Evolutionary conservation across 2,113 vertebrate species (phyloP), one percentile per base, ranked within the genome.

Genomic region (Onychorhynchus coronatus): DNA sequence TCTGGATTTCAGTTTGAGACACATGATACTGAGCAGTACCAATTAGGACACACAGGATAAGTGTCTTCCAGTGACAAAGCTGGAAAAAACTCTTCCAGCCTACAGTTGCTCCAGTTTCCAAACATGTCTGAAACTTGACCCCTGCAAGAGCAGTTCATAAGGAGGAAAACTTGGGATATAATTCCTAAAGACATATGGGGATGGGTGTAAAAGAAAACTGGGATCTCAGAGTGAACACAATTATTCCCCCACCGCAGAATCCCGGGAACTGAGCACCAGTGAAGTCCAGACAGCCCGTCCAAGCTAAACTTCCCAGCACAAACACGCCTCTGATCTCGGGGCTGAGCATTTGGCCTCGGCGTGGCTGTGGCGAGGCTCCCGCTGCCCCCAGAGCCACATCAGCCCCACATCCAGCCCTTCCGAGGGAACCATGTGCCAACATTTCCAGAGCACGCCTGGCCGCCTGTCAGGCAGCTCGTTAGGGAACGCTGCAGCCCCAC

Each of bases 241-340:
- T 13, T 25, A 91, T 76, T 27, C 44, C 46, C 59, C 35, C 71
- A 68, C 61, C 47, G 9, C 85, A 78, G 72, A 78, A 88, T n/a
- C 66, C 86, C 28, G 91, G 12, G 83, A 91, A 83, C 59, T 59
- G 75, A 93, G 47, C 81, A 77, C 47, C 78, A 71, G 50, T 33
- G 65, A 85, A 85, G 92, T 65, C 68, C 90, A 71, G 84, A 86
- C 1, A 1, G n/a, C 58, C 24, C 9, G 0, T 84, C 93, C 95
- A 96, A 93, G 72, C 65, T 44, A 70, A 86, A 78, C 75, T 86
- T 92, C 84, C 42, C 96, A 87, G 85, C 56, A 81, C 59, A 93
- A 92, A 78, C 27, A 9, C 31, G 92, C 53, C 90, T 95, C 92
- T 92, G 95, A 95, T 95, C 63, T 95, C 65, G 19, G n/a, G 91